These are phyloP conservation scores for Tupaia tana DNA, from an alignment of 2,113 vertebrate genomes.

Conservation along the genomic window DNA sequence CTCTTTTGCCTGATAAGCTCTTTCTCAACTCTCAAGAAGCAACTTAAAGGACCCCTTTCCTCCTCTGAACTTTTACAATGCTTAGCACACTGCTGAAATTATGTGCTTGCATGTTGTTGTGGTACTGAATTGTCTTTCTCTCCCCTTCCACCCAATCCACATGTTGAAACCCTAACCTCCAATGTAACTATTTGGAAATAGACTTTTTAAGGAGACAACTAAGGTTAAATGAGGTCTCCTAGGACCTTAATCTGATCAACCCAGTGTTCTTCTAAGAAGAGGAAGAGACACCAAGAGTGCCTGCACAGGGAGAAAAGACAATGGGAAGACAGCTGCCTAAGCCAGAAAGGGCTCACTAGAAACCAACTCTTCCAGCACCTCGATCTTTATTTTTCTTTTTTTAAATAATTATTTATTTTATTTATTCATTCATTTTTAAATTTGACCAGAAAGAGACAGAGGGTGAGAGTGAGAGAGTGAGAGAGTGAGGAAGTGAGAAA, in stretches of 20 bases:
- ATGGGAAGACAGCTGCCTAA: too few species aligned
- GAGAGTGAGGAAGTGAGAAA: too few species aligned
- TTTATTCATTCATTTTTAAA: too few species aligned
- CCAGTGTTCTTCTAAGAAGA: background rate
- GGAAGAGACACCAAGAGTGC: background rate
- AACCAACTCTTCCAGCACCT: too few species aligned
- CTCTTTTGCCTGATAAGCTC: background rate
- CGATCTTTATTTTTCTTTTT: too few species aligned
- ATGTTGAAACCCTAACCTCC: background rate
- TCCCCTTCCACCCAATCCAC: background rate
- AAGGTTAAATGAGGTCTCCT: conserved; percentile 6
- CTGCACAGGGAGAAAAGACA: too few species aligned
- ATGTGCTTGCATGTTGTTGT: background rate
- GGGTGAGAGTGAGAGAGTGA: too few species aligned
- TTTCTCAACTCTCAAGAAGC: background rate
- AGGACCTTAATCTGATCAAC: background rate
- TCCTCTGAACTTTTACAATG: background rate
- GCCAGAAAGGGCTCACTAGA: too few species aligned
- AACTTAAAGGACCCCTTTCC: conserved; percentile 6
- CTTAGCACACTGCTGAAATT: background rate
- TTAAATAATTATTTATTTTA: too few species aligned
- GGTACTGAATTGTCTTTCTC: background rate
- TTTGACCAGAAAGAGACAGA: too few species aligned
- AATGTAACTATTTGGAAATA: background rate
- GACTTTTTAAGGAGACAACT: background rate